A percentile compares a stretch with the other conserved stretches of the same genome.
Conservation (phyloP, 2,888 invertebrate genomes). For the Scaptomyza parva region DNA sequence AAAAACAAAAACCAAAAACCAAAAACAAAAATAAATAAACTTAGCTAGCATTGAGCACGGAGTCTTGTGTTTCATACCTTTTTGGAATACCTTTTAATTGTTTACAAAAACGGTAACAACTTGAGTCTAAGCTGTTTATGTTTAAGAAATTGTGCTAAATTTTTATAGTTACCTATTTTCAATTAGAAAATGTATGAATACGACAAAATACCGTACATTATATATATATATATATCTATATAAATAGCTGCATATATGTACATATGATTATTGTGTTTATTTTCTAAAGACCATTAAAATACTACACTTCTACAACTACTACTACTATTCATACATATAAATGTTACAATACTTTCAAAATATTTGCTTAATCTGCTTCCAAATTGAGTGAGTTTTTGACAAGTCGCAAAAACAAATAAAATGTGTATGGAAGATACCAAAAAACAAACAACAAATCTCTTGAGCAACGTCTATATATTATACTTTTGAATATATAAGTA, state of each 20-base stretch:
- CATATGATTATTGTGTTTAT: conserved; percentile 36
- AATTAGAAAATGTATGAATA: conserved; percentile 45
- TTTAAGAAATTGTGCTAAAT: conserved; percentile 76
- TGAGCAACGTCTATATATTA: conserved; percentile 77
- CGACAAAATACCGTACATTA: conserved; percentile 18
- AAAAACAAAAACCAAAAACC: conserved; percentile 10
- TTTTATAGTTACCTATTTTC: conserved; percentile 65
- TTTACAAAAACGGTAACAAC: conserved; percentile 44
- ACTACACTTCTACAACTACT: conserved; percentile 6
- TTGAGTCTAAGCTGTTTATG: conserved; percentile 49
- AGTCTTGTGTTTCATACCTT: conserved; percentile 56
- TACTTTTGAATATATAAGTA: conserved; percentile 72
- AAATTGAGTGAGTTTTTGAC: conserved; percentile 63
- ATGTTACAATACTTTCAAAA: conserved; percentile 47
- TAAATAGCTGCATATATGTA: conserved; percentile 35
- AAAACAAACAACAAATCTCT: conserved; percentile 68
- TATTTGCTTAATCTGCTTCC: conserved; percentile 63
- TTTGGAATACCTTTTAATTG: conserved; percentile 69
- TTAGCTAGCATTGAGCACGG: conserved; percentile 62
- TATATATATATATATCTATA: conserved; percentile 23
- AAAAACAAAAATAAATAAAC: conserved; percentile 16
- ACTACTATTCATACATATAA: conserved; percentile 9
- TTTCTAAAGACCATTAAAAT: conserved; percentile 13
- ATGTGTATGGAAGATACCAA: conserved; percentile 14
- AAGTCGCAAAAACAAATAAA: conserved; percentile 14